Conservation (phyloP, 2,888 invertebrate genomes). For the Globia sparganii region DNA sequence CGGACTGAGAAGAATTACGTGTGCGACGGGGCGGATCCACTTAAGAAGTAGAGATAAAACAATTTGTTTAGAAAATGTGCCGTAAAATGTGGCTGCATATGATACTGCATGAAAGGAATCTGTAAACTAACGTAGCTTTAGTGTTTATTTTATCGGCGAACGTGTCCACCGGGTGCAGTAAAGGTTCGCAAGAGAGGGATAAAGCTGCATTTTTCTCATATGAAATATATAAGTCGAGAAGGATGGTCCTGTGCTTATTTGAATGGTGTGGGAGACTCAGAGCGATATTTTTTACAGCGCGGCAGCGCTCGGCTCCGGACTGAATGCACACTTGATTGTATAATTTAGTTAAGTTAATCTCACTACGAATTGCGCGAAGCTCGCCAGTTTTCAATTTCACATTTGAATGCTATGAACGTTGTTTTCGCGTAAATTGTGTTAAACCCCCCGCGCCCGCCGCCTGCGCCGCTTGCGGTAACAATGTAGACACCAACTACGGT, state of each 20-base stretch:
- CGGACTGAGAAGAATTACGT: conserved; percentile 88
- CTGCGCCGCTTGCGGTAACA: conserved; percentile 63
- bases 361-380: conserved; percentile 75
- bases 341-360: conserved; percentile 84
- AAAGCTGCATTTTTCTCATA: conserved; percentile 77
- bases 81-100: conserved; percentile 79
- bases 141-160: conserved; percentile 79
- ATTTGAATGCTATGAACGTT: conserved; percentile 78
- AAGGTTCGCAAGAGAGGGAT: conserved; percentile 69
- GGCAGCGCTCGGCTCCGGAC: conserved; percentile 48
- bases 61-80: conserved; percentile 87
- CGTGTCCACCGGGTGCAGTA: conserved; percentile 76
- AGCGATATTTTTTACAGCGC: conserved; percentile 69
- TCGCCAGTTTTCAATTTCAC: conserved; percentile 81
- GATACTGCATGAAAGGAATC: conserved; percentile 77
- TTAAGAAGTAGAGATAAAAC: conserved; percentile 87
- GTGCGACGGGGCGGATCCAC: conserved; percentile 82
- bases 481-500: conserved; percentile 54
- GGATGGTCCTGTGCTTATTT: conserved; percentile 67
- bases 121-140: conserved; percentile 76
- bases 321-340: conserved; percentile 84
- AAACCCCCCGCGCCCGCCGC: conserved; percentile 57
- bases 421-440: conserved; percentile 79
- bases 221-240: conserved; percentile 71
- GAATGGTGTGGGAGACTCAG: conserved; percentile 57